Evolutionary conservation across 2,113 vertebrate species (phyloP), one percentile per base, ranked within the genome.

Genomic region (Anarrhichthys ocellatus): DNA sequence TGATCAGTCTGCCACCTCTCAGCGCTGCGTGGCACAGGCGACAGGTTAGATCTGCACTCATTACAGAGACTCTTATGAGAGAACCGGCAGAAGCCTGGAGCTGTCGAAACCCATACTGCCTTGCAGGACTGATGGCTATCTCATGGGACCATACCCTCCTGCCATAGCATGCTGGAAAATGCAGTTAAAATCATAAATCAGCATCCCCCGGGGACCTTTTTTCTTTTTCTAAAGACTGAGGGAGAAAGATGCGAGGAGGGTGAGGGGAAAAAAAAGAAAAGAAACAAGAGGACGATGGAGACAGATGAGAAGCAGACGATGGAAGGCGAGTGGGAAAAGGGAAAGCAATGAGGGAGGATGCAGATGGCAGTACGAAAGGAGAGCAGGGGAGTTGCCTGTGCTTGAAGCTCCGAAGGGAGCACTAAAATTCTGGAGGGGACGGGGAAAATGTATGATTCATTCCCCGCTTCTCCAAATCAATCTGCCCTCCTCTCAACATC

Each of bases 51-150:
- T 84, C 38, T 80, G 70, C 75, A 81, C 82, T 91, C 78, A 88
- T 92, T 92, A 91, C 81, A 18, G 44, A 24, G 20, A 54, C 38
- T 85, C 78, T 88, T 87, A 91, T 89, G 81, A 89, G 85, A 80
- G 86, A 80, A 70, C 62, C 50, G 38, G 70, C 42, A 66, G 78
- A 81, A 90, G 69, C 81, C 83, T 77, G 83, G 38, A 84, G 87
- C 88, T 92, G 90, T 92, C 88, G 4, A 68, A 50, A 34, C 72
- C 69, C 80, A 79, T 88, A 77, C 70, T 54, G 67, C 82, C 74
- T 79, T 65, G 13, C 84, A 66, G 83, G 84, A 89, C 50, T 91
- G 93, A 93, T 84, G 78, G 86, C 75, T 58, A 63, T 80, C 88
- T 75, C 66, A 2, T 40, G 82, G 83, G 91, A 71, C 50, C 27